These are phyloP conservation scores for Argyra leucocephala DNA, from an alignment of 2,888 invertebrate species.

Conservation along the genomic window DNA sequence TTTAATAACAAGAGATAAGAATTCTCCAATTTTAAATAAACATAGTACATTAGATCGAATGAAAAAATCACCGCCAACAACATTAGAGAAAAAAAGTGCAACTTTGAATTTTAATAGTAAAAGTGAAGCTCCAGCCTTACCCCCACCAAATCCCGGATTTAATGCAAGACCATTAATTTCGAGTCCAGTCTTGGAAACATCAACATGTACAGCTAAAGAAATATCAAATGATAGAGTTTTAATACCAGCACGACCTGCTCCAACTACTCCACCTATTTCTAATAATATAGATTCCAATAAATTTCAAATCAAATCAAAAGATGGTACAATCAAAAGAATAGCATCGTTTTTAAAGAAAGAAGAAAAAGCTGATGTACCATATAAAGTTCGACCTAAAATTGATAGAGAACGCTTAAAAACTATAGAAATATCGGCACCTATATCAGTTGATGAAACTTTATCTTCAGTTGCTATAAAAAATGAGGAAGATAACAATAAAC, in stretches of 20 bases:
- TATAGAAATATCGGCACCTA: constrained; percentile 75
- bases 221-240: constrained; percentile 50
- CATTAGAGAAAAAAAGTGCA: constrained; percentile 15
- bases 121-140: constrained; percentile 47
- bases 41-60: constrained; percentile 27
- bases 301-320: constrained; percentile 45
- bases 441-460: constrained; percentile 58
- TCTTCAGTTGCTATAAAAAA: constrained; percentile 46
- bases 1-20: constrained; percentile 27
- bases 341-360: constrained; percentile 61
- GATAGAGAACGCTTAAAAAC: constrained; percentile 64
- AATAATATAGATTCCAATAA: constrained; percentile 37
- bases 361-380: constrained; percentile 50
- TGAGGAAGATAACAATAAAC: constrained; percentile 45
- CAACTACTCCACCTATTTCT: constrained; percentile 46
- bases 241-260: constrained; percentile 52
- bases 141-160: constrained; percentile 55
- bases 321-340: constrained; percentile 60
- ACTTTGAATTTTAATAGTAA: constrained; percentile 14
- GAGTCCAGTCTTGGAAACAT: constrained; percentile 69
- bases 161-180: constrained; percentile 67
- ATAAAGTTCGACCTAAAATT: constrained; percentile 55
- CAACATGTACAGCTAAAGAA: constrained; percentile 70
- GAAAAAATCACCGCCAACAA: constrained; percentile 25
- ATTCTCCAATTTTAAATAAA: constrained; percentile 22